phyloP scores from a whole-genome alignment of 2,888 invertebrate genomes.

The Trachelus stipa region DNA sequence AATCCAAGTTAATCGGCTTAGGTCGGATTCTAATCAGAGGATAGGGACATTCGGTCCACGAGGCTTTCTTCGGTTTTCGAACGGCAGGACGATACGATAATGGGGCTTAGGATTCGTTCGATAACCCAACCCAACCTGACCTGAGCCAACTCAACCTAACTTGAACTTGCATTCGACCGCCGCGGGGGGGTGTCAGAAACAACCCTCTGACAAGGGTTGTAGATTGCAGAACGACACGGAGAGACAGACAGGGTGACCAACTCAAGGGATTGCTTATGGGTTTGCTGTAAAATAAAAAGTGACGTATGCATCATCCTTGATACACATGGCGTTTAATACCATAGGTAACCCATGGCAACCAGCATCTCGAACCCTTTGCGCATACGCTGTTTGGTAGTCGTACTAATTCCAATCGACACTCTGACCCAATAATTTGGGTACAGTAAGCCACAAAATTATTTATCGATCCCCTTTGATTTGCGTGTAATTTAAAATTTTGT shows the following conservation, averaged over 20 bases:
- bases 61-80: too few relatives aligned
- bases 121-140: slow-evolving; percentile 23
- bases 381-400: background rate
- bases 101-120: slow-evolving; percentile 9
- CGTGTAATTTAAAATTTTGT: background rate
- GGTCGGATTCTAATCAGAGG: slow-evolving; percentile 39
- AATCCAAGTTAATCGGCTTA: slow-evolving; percentile 36
- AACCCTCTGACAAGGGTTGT: slow-evolving; percentile 10
- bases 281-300: slow-evolving; percentile 11
- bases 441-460: background rate
- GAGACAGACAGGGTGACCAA: background rate
- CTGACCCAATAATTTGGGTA: background rate
- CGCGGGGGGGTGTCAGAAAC: slow-evolving; percentile 20
- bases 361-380: background rate
- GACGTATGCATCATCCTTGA: slow-evolving; percentile 22
- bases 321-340: slow-evolving; percentile 24
- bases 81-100: too few relatives aligned
- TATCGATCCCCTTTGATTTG: too few relatives aligned
- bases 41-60: slow-evolving; percentile 1
- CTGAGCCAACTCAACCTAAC: slow-evolving; percentile 26
- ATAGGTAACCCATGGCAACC: background rate
- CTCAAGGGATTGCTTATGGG: slow-evolving; percentile 23
- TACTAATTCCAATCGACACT: background rate
- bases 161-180: slow-evolving; percentile 15
- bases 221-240: background rate